Conservation (phyloP, 2,888 invertebrate genomes). For the Dexiosoma caninum region DNA sequence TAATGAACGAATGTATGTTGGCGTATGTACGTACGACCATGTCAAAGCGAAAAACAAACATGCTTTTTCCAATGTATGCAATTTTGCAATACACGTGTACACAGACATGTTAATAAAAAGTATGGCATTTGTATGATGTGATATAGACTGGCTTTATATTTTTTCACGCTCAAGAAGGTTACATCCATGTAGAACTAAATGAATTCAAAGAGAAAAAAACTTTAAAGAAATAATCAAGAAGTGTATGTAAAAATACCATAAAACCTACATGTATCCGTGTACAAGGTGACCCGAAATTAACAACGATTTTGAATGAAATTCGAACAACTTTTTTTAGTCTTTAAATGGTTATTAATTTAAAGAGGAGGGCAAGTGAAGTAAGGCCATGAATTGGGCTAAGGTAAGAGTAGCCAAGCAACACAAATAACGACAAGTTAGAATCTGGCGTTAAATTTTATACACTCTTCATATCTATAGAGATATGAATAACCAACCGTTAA, state of each 20-base stretch:
- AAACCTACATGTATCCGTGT: background rate
- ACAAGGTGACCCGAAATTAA: no score
- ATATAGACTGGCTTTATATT: background rate
- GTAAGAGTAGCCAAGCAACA: no score
- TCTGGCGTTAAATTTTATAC: no score
- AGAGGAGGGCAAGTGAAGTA: no score
- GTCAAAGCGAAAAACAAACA: no score
- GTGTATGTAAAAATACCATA: background rate
- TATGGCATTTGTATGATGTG: background rate
- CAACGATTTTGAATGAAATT: no score
- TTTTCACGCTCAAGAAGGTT: constrained; percentile 45
- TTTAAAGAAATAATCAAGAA: constrained; percentile 17
- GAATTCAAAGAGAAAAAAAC: constrained; percentile 24
- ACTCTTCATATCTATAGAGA: constrained; percentile 11
- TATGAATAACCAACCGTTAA: background rate
- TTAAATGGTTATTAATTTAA: no score
- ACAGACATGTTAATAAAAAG: background rate
- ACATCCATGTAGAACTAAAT: constrained; percentile 29
- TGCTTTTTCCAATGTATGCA: no score
- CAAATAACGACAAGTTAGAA: no score
- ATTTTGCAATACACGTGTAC: background rate
- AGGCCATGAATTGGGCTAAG: no score
- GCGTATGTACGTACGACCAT: background rate
- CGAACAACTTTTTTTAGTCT: no score
- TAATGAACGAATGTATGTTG: background rate